Base-by-base conservation (phyloP, 2,888 invertebrate genomes). In the Xylota sylvarum region DNA sequence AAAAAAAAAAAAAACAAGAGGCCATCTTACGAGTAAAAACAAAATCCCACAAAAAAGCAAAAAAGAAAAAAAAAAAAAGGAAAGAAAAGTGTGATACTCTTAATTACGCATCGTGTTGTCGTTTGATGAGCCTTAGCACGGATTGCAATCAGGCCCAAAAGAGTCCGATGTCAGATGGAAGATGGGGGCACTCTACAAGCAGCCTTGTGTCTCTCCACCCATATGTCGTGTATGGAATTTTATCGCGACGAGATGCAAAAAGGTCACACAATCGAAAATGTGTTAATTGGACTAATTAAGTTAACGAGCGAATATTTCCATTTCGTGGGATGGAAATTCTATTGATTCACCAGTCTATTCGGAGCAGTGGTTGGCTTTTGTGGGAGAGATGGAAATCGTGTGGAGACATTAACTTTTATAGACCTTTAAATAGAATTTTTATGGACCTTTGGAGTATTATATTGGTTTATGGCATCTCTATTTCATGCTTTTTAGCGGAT, bases 21-120 rank as follows among this genome's bases (percentile, higher is more conserved):
- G 65, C 43, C 50, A 50, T 37, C 14, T 27, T 27, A 27, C 7
- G 19, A 69, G 19, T 23, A 17, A 19, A n/a, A 58, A 3, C 5
- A 58, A 9, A 9, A 32, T n/a, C n/a, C n/a, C n/a, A 3, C 17
- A 40, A 52, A 23, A 78, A 43, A 46, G 30, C 17, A 46, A 32
- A 12, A 40, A 19, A 64, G 19, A 37, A 17, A 58, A 23, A 43
- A 67, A 17, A 46, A 32, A 12, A 40, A 19, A 64, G 19, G 27
- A 17, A 58, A 23, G 35, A 67, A 17, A 43, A 64, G 82, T 56
- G 86, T 69, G 86, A 82, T 82, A 67, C 73, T 82, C 81, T 87
- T 87, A 87, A 87, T 87, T 87, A 87, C 87, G 83, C 87, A 83
- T 87, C 87, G 83, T 87, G 87, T 87, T 87, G 78, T 70, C 40